These are phyloP conservation scores for Athalia rosae DNA, from an alignment of 2,888 invertebrate species.

Conservation along the genomic window DNA sequence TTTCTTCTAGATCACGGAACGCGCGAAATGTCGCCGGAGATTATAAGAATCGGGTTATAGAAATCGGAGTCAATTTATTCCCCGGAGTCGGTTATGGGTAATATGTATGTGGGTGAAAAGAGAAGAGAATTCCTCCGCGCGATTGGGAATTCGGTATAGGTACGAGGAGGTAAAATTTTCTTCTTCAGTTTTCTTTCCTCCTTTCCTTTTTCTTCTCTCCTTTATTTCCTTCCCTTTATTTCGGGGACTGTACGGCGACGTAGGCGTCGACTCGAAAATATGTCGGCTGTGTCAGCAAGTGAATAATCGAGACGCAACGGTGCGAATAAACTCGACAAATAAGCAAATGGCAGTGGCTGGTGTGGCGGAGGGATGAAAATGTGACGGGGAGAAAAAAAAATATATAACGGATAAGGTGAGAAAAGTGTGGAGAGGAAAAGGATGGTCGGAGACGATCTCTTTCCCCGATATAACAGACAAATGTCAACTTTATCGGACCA, in stretches of 20 bases:
- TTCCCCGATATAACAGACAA: conserved; percentile 33
- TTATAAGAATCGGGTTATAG: no score
- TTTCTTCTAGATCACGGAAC: not conserved
- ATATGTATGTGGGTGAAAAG: no score
- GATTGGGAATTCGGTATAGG: no score
- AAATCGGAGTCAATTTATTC: no score
- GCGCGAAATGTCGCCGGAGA: not conserved
- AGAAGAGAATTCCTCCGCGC: no score
- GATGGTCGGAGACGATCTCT: conserved; percentile 24
- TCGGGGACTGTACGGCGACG: no score
- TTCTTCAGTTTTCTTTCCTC: no score
- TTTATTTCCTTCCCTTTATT: no score
- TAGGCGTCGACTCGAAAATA: not conserved
- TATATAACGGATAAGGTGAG: conserved; percentile 12
- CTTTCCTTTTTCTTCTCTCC: no score
- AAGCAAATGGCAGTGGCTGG: conserved; percentile 22
- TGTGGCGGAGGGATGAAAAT: not conserved
- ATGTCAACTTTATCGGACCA: conserved; percentile 40
- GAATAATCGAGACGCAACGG: conserved; percentile 26
- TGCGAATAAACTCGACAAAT: conserved; percentile 39
- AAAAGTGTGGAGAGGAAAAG: conserved; percentile 1
- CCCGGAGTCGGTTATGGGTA: no score
- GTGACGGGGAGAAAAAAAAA: not conserved
- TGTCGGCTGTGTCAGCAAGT: conserved; percentile 27
- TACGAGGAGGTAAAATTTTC: no score